Evolutionary conservation across 2,888 invertebrate genomes (phyloP).

Genomic region (Leptinotarsa rubiginosa): DNA sequence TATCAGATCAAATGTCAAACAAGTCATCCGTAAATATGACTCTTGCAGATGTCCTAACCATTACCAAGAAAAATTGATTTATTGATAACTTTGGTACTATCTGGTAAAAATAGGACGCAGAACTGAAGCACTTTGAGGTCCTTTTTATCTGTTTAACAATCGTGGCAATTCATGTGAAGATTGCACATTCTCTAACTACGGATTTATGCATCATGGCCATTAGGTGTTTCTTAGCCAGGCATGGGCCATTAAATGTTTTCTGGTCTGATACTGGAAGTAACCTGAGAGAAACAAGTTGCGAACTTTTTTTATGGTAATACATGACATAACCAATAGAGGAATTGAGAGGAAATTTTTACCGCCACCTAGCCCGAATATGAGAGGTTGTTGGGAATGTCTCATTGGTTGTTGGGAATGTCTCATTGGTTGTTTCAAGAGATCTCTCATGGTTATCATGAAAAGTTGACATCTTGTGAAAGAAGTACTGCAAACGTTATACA

Average conservation of each 20-base stretch:
- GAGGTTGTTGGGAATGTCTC: conserved; percentile 1
- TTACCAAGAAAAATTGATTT: neutral
- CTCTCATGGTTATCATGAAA: neutral
- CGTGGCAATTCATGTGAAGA: neutral
- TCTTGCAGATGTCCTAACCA: neutral
- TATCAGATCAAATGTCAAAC: neutral
- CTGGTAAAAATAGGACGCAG: neutral
- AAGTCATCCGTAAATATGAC: neutral
- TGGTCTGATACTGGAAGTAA: neutral
- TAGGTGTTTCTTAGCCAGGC: neutral
- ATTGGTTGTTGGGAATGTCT: neutral
- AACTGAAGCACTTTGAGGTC: neutral
- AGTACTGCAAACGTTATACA: neutral
- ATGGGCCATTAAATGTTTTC: conserved; percentile 2
- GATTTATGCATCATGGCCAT: neutral
- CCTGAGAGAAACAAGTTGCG: neutral
- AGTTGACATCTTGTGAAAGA: neutral
- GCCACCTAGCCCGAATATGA: neutral
- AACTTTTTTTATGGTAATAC: neutral
- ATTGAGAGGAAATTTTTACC: neutral
- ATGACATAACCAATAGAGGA: conserved; percentile 11
- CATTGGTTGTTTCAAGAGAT: neutral
- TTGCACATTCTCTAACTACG: neutral
- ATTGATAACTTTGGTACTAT: neutral
- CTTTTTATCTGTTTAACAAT: neutral